Base-by-base conservation (phyloP, 2,113 vertebrate species). In the Lanius ludovicianus region DNA sequence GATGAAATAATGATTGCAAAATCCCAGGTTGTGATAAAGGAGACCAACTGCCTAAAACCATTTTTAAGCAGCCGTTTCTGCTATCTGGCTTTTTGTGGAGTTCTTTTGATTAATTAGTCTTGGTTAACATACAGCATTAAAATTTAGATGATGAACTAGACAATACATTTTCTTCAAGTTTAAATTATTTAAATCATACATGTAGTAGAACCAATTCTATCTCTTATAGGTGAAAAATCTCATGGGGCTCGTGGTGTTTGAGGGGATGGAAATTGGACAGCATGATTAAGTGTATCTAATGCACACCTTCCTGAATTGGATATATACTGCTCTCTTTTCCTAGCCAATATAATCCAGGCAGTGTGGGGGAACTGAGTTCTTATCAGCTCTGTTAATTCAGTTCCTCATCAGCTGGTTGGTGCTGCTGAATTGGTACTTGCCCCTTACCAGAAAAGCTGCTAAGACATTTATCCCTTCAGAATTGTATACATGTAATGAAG, bases 1-100 rank as follows among this genome's bases (percentile, higher is more conserved):
- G 67, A 85, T 64, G n/a, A 84, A 77, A 93, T 86, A 87, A 90
- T 46, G 56, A 53, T 42, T 70, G 42, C 69, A 89, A 94, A 96
- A 92, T 81, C 68, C 37, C 30, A 88, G 18, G 53, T 39, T 53
- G 50, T 71, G 52, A 81, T 74, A 90, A 90, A 91, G n/a, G 44
- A 92, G 30, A 47, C 15, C 3, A 11, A 27, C 35, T 65, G 7
- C 68, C 60, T 91, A 30, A 85, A 91, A 46, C 25, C 21, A 21
- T 47, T 42, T 30, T 50, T 74, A 35, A 75, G 65, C 42, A 13
- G 30, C 57, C 8, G 7, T 62, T 69, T 83, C 22, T 89, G 62
- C 63, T 80, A 35, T 69, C 68, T 68, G 53, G 10, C 11, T 90
- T 84, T 89, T 70, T 73, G 24, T 41, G 15, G 21, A 63, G 20